These are phyloP conservation scores for Caerostris extrusa DNA, from an alignment of 1,140 invertebrate genomes.

Conservation along the genomic window DNA sequence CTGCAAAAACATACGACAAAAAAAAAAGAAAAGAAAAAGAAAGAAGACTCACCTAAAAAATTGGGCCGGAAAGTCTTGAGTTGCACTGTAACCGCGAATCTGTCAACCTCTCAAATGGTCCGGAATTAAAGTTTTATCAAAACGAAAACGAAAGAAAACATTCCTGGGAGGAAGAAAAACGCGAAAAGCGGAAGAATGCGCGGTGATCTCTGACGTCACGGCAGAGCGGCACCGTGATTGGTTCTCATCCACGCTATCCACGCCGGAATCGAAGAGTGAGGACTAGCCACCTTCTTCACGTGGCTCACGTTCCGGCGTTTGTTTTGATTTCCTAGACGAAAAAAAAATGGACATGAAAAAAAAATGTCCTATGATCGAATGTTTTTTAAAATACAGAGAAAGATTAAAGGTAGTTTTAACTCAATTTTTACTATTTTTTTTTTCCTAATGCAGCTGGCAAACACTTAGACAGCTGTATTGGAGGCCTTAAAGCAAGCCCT, in stretches of 20 bases:
- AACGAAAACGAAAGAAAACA: constrained; percentile 66
- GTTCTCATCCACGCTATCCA: not conserved
- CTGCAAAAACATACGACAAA: too few species aligned
- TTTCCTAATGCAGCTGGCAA: too few species aligned
- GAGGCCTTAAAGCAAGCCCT: too few species aligned
- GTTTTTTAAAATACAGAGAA: too few species aligned
- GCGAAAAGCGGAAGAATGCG: constrained; percentile 45
- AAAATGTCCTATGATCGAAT: too few species aligned
- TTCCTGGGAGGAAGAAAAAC: constrained; percentile 32
- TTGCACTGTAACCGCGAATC: not conserved
- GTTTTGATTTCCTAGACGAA: not conserved
- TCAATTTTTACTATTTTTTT: too few species aligned
- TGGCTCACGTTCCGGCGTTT: not conserved
- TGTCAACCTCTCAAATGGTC: constrained; percentile 44
- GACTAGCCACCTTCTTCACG: not conserved
- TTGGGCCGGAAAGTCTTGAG: not conserved
- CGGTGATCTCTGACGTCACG: constrained; percentile 57
- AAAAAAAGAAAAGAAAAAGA: too few species aligned
- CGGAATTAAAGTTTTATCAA: constrained; percentile 67
- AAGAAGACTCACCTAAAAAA: not conserved
- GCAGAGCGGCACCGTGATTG: not conserved
- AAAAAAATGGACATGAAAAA: too few species aligned
- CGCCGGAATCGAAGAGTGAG: not conserved
- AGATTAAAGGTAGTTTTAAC: too few species aligned
- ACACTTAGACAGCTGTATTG: too few species aligned